Evolutionary conservation across 2,113 vertebrate species (phyloP), one percentile per base, ranked within the genome.

Genomic region (Ophthalmolycus amberensis): DNA sequence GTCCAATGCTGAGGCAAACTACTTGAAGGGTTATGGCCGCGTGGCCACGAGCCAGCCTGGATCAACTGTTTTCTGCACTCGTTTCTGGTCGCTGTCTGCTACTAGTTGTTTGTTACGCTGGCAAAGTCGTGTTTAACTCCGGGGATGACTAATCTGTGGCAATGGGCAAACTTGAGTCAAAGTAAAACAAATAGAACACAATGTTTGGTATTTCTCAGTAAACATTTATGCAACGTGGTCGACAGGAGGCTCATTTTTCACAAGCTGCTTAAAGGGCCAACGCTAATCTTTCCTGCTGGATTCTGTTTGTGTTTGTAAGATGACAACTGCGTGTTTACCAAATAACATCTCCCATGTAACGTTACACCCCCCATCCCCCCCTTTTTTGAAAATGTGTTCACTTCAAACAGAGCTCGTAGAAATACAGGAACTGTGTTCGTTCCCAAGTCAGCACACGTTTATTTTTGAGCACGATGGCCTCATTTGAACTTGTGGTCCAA

Each of bases 181-280:
- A 91, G 86, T 89, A 84, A 91, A 94, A 94, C 92, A 94, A 94
- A 91, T 86, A 90, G 83, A 91, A 89, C 83, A 84, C 82, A 88
- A 71, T 92, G 91, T 92, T 94, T 91, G 86, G 88, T 91, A 91
- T 94, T 93, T 93, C 90, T 93, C 37, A 16, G 90, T 89, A 92
- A 94, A 93, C 91, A 90, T 93, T 93, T 92, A 85, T 91, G 91
- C 59, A 88, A 85, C 79, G 71, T 22, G 75, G 79, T 50, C 87
- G 90, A 87, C 88, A 77, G 80, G 86, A 85, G 83, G 88, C 85
- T 91, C 86, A 48, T 89, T 92, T 93, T 92, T 91, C 87, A 92
- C 77, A 74, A 82, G 91, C 83, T 90, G 90, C 92, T 93, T 91
- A 84, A 89, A 82, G 86, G 80, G 77, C 71, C 77, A 34, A 44